Conservation (phyloP, 2,888 invertebrate genomes). For the Bursaphelenchus okinawaensis region DNA sequence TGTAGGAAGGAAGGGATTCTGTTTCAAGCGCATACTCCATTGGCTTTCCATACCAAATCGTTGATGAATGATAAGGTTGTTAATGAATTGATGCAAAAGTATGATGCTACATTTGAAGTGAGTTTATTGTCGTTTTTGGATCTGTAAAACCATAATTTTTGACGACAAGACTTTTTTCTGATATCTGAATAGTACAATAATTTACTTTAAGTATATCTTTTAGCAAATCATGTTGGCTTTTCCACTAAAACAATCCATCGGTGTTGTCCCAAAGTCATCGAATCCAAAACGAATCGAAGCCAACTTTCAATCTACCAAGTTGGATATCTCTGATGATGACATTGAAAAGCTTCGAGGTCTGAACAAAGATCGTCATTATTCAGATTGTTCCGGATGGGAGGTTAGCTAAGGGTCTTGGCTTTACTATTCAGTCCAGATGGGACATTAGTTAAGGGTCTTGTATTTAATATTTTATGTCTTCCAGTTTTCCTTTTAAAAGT, state of each 20-base stretch:
- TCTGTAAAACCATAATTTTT: too few relatives aligned
- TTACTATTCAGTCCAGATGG: too few relatives aligned
- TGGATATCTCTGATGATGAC: constrained; percentile 35
- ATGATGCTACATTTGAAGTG: constrained; percentile 42
- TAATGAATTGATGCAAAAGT: constrained; percentile 64
- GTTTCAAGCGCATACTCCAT: constrained; percentile 60
- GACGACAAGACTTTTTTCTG: too few relatives aligned
- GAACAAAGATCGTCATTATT: constrained; percentile 41
- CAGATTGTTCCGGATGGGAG: constrained; percentile 41
- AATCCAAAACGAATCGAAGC: constrained; percentile 40
- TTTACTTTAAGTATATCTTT: too few relatives aligned
- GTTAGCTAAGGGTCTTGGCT: too few relatives aligned
- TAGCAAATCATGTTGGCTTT: constrained; percentile 66
- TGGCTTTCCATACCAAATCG: constrained; percentile 55
- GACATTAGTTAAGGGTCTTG: too few relatives aligned
- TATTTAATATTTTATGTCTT: too few relatives aligned
- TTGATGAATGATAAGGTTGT: constrained; percentile 66
- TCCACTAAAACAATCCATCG: constrained; percentile 71
- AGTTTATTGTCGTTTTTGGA: too few relatives aligned
- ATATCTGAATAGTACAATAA: too few relatives aligned
- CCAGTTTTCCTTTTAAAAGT: too few relatives aligned
- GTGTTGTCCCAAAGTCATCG: constrained; percentile 53
- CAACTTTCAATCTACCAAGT: constrained; percentile 40
- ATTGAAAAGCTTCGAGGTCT: constrained; percentile 33
- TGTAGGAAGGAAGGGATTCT: constrained; percentile 58